These are phyloP conservation scores for Sphaerodactylus townsendi DNA, from an alignment of 2,113 vertebrate species.

Conservation along the genomic window DNA sequence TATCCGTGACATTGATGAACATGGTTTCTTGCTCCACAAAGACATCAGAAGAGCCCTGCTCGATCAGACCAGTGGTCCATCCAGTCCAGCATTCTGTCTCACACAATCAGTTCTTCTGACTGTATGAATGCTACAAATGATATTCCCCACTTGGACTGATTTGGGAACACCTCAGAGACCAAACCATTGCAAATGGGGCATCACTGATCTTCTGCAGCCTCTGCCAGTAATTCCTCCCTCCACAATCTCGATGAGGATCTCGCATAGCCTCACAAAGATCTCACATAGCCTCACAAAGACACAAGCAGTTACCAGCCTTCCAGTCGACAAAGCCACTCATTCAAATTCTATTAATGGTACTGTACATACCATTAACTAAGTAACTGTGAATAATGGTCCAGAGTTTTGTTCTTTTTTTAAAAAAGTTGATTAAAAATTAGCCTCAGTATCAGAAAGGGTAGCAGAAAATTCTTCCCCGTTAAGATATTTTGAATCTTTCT, in stretches of 20 bases:
- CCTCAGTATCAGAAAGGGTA: constrained; percentile 15
- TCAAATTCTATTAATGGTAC: background rate
- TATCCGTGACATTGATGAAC: too few relatives aligned
- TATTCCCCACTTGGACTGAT: background rate
- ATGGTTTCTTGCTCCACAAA: background rate
- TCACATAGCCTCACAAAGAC: background rate
- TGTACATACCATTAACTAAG: background rate
- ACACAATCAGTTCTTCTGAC: too few relatives aligned
- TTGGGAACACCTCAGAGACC: background rate
- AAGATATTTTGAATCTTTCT: fast-evolving
- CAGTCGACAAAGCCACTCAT: background rate
- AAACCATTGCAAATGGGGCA: background rate
- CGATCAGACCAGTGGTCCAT: too few relatives aligned
- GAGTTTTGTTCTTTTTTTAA: background rate
- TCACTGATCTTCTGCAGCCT: background rate
- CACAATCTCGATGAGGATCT: background rate
- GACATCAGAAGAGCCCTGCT: background rate
- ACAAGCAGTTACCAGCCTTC: background rate
- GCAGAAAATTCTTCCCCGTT: background rate
- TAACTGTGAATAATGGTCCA: background rate
- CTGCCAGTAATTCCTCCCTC: background rate
- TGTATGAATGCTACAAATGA: background rate
- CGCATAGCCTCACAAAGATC: background rate
- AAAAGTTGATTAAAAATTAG: constrained; percentile 22
- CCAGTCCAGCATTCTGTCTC: too few relatives aligned